phyloP scores from a whole-genome alignment of 2,888 invertebrate genomes.

The Erannis defoliaria region DNA sequence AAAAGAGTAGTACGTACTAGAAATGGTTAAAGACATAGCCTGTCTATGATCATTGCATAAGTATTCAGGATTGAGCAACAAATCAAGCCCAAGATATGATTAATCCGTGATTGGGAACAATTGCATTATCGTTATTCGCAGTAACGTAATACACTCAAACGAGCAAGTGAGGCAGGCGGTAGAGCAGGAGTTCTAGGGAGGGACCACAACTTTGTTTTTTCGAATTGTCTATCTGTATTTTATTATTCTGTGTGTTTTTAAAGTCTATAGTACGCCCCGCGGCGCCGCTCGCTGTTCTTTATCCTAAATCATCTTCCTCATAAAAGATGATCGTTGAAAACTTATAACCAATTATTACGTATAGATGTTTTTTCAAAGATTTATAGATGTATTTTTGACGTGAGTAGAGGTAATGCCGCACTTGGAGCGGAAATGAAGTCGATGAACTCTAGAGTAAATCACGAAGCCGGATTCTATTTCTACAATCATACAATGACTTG shows the following conservation, averaged over 20 bases:
- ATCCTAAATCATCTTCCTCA: constrained; percentile 56
- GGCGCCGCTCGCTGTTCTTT: constrained; percentile 61
- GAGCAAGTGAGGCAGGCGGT: too few species aligned
- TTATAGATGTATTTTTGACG: constrained; percentile 47
- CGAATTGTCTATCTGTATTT: constrained; percentile 14
- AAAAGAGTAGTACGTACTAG: too few species aligned
- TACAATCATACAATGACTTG: constrained; percentile 39
- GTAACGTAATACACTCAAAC: too few species aligned
- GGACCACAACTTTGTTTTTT: too few species aligned
- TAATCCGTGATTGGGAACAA: too few species aligned
- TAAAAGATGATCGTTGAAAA: constrained; percentile 45
- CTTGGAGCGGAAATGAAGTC: constrained; percentile 34
- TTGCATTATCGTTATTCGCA: too few species aligned
- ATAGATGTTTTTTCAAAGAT: constrained; percentile 55
- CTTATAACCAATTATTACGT: constrained; percentile 59
- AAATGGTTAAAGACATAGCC: too few species aligned
- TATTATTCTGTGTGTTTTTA: constrained; percentile 12
- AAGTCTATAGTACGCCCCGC: constrained; percentile 48
- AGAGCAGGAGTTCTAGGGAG: too few species aligned
- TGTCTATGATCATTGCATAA: too few species aligned
- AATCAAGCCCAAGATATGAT: too few species aligned
- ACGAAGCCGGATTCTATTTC: constrained; percentile 31
- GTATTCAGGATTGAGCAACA: too few species aligned
- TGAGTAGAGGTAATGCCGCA: constrained; percentile 31
- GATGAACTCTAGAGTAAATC: constrained; percentile 40